These are phyloP conservation scores for Tetramorium parvispinum DNA, from an alignment of 1,140 invertebrate species.

Conservation along the genomic window DNA sequence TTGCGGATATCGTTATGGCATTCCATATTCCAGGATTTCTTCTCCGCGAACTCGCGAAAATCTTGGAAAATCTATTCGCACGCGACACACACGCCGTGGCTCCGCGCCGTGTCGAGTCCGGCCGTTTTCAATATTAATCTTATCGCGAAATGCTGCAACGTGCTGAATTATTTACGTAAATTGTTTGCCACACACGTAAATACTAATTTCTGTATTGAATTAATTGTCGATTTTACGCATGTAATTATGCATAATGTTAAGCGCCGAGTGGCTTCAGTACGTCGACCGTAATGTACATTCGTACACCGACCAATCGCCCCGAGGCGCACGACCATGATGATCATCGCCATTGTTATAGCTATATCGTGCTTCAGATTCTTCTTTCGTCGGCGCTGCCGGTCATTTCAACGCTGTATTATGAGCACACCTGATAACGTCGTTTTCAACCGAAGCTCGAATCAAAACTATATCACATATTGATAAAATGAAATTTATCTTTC, in stretches of 20 bases:
- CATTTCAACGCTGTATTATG: slow-evolving; percentile 24
- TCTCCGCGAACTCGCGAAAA: background rate
- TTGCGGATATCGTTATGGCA: slow-evolving; percentile 53
- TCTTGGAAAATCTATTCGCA: background rate
- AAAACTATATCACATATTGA: background rate
- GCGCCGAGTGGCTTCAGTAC: slow-evolving; percentile 43
- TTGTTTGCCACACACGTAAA: slow-evolving; percentile 28
- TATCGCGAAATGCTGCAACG: background rate
- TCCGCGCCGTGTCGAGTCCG: background rate
- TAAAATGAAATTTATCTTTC: slow-evolving; percentile 5
- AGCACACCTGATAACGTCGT: slow-evolving; percentile 14
- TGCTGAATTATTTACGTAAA: slow-evolving; percentile 41
- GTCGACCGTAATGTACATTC: slow-evolving; percentile 38
- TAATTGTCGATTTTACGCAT: slow-evolving; percentile 54
- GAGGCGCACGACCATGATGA: slow-evolving; percentile 48
- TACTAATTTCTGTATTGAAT: slow-evolving; percentile 41
- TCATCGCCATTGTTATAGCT: slow-evolving; percentile 28
- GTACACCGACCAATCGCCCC: slow-evolving; percentile 49
- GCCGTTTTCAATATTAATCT: slow-evolving; percentile 6
- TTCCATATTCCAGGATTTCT: slow-evolving; percentile 38
- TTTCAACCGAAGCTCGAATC: background rate
- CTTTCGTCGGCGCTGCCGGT: slow-evolving; percentile 39
- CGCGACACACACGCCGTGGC: background rate
- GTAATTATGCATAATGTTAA: slow-evolving; percentile 58
- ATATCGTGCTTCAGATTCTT: slow-evolving; percentile 48